These are phyloP conservation scores for Triops longicaudatus DNA, from an alignment of 1,140 invertebrate genomes.

Conservation along the genomic window DNA sequence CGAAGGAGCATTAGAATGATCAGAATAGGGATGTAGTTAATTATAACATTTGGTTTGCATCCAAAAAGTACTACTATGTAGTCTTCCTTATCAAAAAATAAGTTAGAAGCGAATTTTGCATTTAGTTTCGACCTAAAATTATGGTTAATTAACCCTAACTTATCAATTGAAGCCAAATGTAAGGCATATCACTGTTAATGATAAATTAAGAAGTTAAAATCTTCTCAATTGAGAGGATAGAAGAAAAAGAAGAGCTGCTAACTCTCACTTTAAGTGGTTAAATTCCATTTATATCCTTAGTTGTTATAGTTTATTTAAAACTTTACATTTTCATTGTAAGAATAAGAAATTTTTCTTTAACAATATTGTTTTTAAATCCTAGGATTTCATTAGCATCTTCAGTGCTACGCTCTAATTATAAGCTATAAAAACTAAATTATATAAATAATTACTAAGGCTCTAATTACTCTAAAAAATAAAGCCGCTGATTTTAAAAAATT, in stretches of 20 bases:
- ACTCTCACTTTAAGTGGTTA: constrained; percentile 39
- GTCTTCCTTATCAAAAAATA: constrained; percentile 24
- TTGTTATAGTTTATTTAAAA: constrained; percentile 50
- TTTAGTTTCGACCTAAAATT: constrained; percentile 30
- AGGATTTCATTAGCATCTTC: constrained; percentile 44
- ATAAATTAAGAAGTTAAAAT: constrained; percentile 41
- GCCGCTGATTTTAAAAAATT: constrained; percentile 40
- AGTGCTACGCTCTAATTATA: constrained; percentile 49
- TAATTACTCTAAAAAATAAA: constrained; percentile 3
- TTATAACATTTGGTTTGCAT: constrained; percentile 54
- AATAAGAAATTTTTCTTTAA: constrained; percentile 35
- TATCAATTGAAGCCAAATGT: constrained; percentile 49
- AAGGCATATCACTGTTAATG: constrained; percentile 50
- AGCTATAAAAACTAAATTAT: constrained; percentile 50
- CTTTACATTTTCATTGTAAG: constrained; percentile 51
- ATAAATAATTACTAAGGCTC: too few species aligned
- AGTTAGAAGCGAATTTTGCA: constrained; percentile 25
- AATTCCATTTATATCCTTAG: constrained; percentile 44
- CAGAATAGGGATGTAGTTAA: constrained; percentile 49
- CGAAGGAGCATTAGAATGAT: constrained; percentile 51
- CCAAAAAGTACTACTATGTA: constrained; percentile 42
- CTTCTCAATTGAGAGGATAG: constrained; percentile 42
- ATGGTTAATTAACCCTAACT: constrained; percentile 22
- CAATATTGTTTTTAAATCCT: constrained; percentile 20
- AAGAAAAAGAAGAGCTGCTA: constrained; percentile 38